A percentile compares a stretch with the other conserved stretches of the same genome.
These are phyloP conservation scores for Callosobruchus maculatus DNA, from an alignment of 2,888 invertebrate genomes.

Conservation along the genomic window DNA sequence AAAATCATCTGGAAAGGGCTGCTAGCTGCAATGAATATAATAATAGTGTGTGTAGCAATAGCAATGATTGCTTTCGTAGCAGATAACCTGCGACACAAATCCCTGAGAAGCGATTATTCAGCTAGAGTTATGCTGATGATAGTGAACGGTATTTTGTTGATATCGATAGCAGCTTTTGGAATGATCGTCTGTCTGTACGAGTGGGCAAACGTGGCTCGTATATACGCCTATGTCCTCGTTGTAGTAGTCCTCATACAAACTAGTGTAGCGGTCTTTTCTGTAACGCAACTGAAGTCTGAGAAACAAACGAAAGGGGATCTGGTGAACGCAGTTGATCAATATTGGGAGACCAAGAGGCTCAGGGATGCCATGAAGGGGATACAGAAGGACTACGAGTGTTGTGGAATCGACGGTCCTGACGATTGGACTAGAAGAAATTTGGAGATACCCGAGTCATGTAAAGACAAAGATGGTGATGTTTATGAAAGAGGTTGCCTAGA, in stretches of 20 bases:
- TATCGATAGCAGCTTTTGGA: not conserved
- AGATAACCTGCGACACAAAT: not conserved
- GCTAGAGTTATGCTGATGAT: not conserved
- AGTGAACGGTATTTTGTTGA: not conserved
- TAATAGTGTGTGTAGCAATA: not conserved
- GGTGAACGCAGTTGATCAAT: not conserved
- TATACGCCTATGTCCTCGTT: not conserved
- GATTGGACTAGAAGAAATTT: not conserved
- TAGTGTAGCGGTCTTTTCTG: not conserved
- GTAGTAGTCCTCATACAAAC: not conserved
- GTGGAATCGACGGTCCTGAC: not conserved
- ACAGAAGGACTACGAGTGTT: not conserved
- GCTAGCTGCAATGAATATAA: not conserved
- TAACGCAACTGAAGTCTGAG: not conserved
- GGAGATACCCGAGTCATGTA: not conserved
- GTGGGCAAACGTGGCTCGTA: not conserved
- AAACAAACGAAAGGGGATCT: not conserved
- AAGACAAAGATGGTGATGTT: not conserved
- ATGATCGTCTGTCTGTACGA: not conserved
- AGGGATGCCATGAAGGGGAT: not conserved
- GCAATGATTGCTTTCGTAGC: not conserved
- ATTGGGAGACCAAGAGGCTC: not conserved
- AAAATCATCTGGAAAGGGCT: not conserved
- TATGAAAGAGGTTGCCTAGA: not conserved
- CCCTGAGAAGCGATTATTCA: not conserved